These are phyloP conservation scores for Caenorhabditis sinica DNA, from an alignment of 2,888 invertebrate genomes.

Conservation along the genomic window DNA sequence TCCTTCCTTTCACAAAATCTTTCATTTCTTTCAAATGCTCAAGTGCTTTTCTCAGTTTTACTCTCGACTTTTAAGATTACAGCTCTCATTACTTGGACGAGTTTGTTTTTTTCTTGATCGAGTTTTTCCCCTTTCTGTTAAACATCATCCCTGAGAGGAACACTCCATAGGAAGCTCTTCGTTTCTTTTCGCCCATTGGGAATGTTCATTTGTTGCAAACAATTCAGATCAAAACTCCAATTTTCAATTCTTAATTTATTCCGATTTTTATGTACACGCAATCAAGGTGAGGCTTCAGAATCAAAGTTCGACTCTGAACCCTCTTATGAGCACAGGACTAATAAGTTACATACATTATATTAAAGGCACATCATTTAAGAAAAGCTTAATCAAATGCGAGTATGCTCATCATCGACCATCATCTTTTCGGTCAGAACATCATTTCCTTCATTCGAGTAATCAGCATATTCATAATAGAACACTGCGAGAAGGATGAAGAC, in stretches of 20 bases:
- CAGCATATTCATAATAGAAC: conserved; percentile 87
- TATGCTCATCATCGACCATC: conserved; percentile 42
- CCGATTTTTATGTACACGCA: conserved; percentile 4
- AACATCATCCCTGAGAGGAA: too few relatives aligned
- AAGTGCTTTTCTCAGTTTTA: too few relatives aligned
- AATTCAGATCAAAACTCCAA: too few relatives aligned
- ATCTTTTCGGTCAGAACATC: conserved; percentile 49
- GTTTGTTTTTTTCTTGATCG: too few relatives aligned
- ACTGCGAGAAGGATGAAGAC: conserved; percentile 90
- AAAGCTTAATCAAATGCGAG: conserved; percentile 41
- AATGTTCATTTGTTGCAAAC: too few relatives aligned
- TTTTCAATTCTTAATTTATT: neutral
- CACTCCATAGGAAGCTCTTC: too few relatives aligned
- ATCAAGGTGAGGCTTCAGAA: neutral
- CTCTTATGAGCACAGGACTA: conserved; percentile 11
- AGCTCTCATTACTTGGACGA: too few relatives aligned
- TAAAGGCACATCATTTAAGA: conserved; percentile 11
- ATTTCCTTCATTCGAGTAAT: conserved; percentile 49
- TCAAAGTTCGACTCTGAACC: neutral
- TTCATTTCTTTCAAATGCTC: too few relatives aligned
- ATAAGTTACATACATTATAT: conserved; percentile 39
- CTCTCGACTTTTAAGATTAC: too few relatives aligned
- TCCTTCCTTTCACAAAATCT: too few relatives aligned
- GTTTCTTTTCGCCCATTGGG: too few relatives aligned
- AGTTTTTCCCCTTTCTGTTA: too few relatives aligned